Base-by-base conservation (phyloP, 2,888 invertebrate species). In the Creontiades dilutus region DNA sequence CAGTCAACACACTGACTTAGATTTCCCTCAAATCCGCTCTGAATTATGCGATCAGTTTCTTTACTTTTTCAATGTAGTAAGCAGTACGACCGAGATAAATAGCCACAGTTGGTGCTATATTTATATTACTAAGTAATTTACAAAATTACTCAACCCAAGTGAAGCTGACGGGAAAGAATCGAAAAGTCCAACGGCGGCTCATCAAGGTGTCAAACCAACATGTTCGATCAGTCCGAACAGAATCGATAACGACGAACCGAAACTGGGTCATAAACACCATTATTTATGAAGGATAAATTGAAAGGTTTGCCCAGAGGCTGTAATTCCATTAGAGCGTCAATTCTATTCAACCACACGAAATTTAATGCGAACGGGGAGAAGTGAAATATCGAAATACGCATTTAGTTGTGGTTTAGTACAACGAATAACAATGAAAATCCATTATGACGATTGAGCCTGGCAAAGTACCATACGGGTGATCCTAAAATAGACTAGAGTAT, bases 281-380 rank as follows among this genome's bases (percentile, higher is more conserved):
- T 68, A 23, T 68, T 19, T 27, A 68, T 19, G 27, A 27, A 19
- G 27, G 27, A 68, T 68, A 23, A 23, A 68, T 68, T 68, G 68
- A 13, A 27, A 68, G 68, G 68, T 68, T 68, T 27, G 68, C 23
- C 27, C 68, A 68, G 68, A 68, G 68, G 68, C 68, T 68, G 68
- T 68, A 68, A 68, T 68, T 27, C 68, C 68, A 68, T 68, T 68
- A 68, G 27, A 23, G 68, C 27, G 57, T 57, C 57, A 57, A 57
- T 57, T 0, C 57, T 5, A 57, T 7, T 57, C 57, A n/a, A 16
- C 57, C 14, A 5, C 19, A 7, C 57, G 57, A 16, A 7, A 52
- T 52, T 7, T 16, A 11, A 52, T 52, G n/a, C n/a, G 57, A n/a
- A 7, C n/a, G n/a, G n/a, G 5, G 16, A 14, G 57, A n/a, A n/a